Evolutionary conservation across 2,113 vertebrate genomes (phyloP), one percentile per base, ranked within the genome.

Genomic region (Potamarius usumacintae): DNA sequence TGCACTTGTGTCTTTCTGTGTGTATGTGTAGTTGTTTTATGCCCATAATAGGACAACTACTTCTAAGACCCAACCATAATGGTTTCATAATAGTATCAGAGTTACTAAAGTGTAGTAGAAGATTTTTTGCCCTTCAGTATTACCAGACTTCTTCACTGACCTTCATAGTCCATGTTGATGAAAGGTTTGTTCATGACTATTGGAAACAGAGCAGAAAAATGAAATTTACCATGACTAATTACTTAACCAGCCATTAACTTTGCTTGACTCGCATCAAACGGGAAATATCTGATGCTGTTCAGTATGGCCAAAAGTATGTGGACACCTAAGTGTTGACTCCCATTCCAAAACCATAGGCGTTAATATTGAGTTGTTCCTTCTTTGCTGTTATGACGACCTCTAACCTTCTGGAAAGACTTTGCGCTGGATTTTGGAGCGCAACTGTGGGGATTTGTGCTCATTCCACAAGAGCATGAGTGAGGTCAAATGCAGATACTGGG

Each of bases 401-500:
- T 6, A 34, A 27, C 17, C 6, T 34, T 34, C 17, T 18, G 34
- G 34, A 9, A 20, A 74, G 30, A 17, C 1, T 18, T 72, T 72
- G 6, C 2, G 1, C 69, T 42, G 42, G 69, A 42, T 42, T 34
- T 72, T 9, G 30, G 30, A 42, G 69, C 7, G 7, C 8, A 30
- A 11, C 71, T 74, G 17, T 18, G 2, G 17, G 62, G 34, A 48
- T 22, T 74, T 20, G 17, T 74, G 18, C 7, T 48, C 17, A 48
- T 74, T 74, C 71, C 34, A 74, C 71, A 48, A 74, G 67, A 69
- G 67, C n/a, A 30, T 69, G 30, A 71, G 8, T 48, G 71, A 74
- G 17, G 7, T 48, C 71, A 48, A 7, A 42, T 5, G 5, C 17
- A 17, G 14, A 34, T 71, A 15, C 34, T 15, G 9, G 30, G 67